Evolutionary conservation across 2,888 invertebrate genomes (phyloP), one percentile per base, ranked within the genome.

Genomic region (Calameuta pallipes): DNA sequence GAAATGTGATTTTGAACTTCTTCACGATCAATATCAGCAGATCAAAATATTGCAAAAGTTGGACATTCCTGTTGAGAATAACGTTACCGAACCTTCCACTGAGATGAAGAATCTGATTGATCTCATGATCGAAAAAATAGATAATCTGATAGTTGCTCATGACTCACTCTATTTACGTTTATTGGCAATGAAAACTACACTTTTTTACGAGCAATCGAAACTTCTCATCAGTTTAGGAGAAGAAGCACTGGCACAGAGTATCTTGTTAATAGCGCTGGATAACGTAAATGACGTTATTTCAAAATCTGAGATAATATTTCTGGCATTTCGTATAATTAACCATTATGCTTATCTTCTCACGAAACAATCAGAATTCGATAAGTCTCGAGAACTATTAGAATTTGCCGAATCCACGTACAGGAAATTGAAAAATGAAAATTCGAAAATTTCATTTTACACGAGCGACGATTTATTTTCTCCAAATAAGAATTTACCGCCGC

Each of bases 281-380:
- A 70, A 75, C 41, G 81, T 84, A 33, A 79, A 77, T 13, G 75
- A 82, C 33, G 74, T 78, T 69, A 75, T 80, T 31, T 77, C 79
- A 30, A 78, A 80, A n/a, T 74, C 78, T 11, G 83, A 84, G 78
- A 74, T 83, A 3, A 79, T 82, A 73, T 94, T 94, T 85, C 92
- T 94, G 79, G 91, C 93, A 70, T 90, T 94, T 75, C 92, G 94
- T 85, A 92, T 94, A 69, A 93, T 94, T 79, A 94, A 94, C 85
- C 93, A 94, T 81, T 89, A 94, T 75, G 93, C 94, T 77, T 94
- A 93, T 86, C 92, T 93, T 79, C 88, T 94, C 4, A 93, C 94
- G 1, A 94, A 94, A 85, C 87, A 93, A 75, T 93, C 93, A 37
- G 92, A 94, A 76, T 90, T 92, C 11, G 89, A 88, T n/a, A 84